Base-by-base conservation (phyloP, 2,888 invertebrate species). In the Idaea straminata region DNA sequence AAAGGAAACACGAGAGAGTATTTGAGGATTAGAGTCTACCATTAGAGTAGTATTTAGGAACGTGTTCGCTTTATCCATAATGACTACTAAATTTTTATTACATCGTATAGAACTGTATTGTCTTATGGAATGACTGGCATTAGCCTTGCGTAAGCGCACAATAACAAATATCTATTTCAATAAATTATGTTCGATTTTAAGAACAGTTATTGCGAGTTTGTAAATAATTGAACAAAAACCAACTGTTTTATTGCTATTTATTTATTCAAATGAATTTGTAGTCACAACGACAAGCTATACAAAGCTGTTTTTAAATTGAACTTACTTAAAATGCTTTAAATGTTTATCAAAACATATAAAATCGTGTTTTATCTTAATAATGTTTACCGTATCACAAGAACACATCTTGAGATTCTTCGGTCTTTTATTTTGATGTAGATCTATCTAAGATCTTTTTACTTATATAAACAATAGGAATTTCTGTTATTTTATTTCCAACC, bases 1-100 rank as follows among this genome's bases (percentile, higher is more conserved):
- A 69, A 63, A 67, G 66, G 66, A 69, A 70, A 69, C 67, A 68
- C 65, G 68, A 71, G 69, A 67, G 64, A 60, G 63, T 4, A 36
- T 67, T 65, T 61, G 67, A 69, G 70, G 69, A 76, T 76, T 79
- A 79, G 69, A 71, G 70, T 73, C 65, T 73, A 69, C 68, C 65
- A 72, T 66, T 67, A 65, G 69, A 72, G 72, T 65, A 72, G 67
- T 70, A 36, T 69, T 61, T 67, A 66, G 61, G 63, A 65, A 65
- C 63, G 34, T 64, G 36, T 63, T 63, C 25, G 35, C 66, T 57
- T 62, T 67, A 68, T 66, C 64, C 47, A 16, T 57, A 34, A 63
- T 59, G 62, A 62, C 68, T 59, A 60, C 64, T 68, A 68, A 70
- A 66, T 71, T 64, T 66, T 64, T 13, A 34, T 34, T 5, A 62